Percentiles rank a stretch among this genome's conserved stretches.
These are phyloP conservation scores for Plagodis pulveraria DNA, from an alignment of 2,888 invertebrate genomes.

Conservation along the genomic window DNA sequence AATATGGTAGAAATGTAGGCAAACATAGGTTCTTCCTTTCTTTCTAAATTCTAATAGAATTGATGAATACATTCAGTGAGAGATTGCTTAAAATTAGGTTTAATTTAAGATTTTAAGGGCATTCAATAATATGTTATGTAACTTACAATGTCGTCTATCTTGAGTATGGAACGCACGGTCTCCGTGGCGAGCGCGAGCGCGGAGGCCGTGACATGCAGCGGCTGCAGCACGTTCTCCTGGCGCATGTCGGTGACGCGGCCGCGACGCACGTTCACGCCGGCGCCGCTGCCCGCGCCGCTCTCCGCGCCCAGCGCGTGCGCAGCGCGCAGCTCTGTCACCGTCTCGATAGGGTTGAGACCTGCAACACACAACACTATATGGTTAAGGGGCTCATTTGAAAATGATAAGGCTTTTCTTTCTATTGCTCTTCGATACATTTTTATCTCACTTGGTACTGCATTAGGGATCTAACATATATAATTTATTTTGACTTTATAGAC, in stretches of 20 bases:
- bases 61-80: too few species aligned
- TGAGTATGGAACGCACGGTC: slow-evolving; percentile 98
- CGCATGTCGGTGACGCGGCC: slow-evolving; percentile 98
- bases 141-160: slow-evolving; percentile 99
- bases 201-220: slow-evolving; percentile 96
- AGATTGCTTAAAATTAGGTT: too few species aligned
- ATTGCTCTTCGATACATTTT: too few species aligned
- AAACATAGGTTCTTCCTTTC: too few species aligned
- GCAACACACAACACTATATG: slow-evolving; percentile 20
- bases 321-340: slow-evolving; percentile 98
- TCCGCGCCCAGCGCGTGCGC: slow-evolving; percentile 90
- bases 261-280: slow-evolving; percentile 98
- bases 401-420: too few species aligned
- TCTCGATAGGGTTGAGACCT: slow-evolving; percentile 96
- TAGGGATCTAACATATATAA: too few species aligned
- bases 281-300: slow-evolving; percentile 92
- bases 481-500: too few species aligned
- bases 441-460: too few species aligned
- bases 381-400: too few species aligned
- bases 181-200: slow-evolving; percentile 98
- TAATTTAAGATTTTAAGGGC: too few species aligned
- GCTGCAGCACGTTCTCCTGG: slow-evolving; percentile 98
- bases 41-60: too few species aligned
- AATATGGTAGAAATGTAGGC: too few species aligned
- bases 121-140: slow-evolving; percentile 15